Evolutionary conservation across 2,797 vertebrate species (phyloP).

Genomic region (Enteromius mattozi): DNA sequence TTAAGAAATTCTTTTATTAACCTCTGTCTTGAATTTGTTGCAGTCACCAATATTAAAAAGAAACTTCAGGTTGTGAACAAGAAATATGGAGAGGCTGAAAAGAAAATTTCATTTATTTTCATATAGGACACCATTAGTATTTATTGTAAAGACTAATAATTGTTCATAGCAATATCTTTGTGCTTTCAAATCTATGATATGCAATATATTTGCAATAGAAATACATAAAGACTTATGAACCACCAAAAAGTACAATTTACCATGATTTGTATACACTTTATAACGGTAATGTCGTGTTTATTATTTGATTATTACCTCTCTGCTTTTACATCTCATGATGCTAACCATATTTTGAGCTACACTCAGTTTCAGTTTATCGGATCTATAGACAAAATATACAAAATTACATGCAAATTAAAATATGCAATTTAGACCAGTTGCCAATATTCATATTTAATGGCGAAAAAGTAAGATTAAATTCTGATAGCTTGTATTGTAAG

Average conservation of each 20-base stretch:
- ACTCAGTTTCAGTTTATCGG: not conserved
- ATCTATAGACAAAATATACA: not conserved
- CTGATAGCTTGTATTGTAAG: not conserved
- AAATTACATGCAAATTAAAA: not conserved
- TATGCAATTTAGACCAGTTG: not conserved
- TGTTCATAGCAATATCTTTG: not conserved
- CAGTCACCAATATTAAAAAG: not conserved
- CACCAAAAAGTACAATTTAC: not conserved
- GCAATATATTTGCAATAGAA: too few species aligned
- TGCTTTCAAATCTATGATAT: not conserved
- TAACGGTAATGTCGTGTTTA: not conserved
- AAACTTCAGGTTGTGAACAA: not conserved
- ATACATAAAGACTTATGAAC: too few species aligned
- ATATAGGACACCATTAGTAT: not conserved
- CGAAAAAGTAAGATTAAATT: not conserved
- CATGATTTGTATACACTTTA: not conserved
- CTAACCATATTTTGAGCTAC: not conserved
- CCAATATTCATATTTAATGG: not conserved
- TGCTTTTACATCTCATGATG: not conserved
- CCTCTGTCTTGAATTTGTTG: not conserved
- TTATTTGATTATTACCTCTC: not conserved
- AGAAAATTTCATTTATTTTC: not conserved
- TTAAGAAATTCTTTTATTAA: not conserved
- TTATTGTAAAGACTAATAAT: not conserved
- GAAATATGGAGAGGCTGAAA: not conserved